A percentile compares a stretch with the other conserved stretches of the same genome.
These are phyloP conservation scores for Eremobia ochroleuca DNA, from an alignment of 2,888 invertebrate species.

Conservation along the genomic window DNA sequence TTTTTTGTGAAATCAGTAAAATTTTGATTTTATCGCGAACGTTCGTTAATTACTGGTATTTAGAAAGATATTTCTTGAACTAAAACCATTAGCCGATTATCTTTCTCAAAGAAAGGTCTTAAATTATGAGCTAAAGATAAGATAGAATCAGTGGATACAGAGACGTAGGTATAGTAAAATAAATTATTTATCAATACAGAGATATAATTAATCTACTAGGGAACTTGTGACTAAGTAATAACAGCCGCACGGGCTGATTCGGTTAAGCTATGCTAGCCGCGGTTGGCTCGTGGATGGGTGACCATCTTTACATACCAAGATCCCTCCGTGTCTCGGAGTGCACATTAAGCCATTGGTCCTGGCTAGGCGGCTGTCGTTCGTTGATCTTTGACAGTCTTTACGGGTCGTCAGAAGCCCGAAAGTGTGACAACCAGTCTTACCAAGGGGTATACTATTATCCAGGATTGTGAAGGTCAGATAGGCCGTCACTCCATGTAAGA, in stretches of 20 bases:
- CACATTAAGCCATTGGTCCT: no score
- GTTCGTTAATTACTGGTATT: constrained; percentile 40
- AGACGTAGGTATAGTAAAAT: no score
- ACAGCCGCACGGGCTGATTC: no score
- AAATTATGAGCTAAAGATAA: constrained; percentile 13
- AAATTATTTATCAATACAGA: constrained; percentile 12
- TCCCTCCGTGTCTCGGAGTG: no score
- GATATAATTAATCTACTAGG: constrained; percentile 4
- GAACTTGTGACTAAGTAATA: not conserved
- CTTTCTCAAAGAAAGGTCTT: constrained; percentile 16
- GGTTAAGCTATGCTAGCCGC: not conserved
- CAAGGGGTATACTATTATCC: no score
- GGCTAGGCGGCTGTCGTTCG: no score
- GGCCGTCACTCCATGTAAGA: not conserved
- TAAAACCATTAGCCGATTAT: constrained; percentile 15
- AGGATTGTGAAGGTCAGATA: not conserved
- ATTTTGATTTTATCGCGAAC: constrained; percentile 34
- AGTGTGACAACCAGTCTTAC: no score
- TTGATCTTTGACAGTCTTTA: no score
- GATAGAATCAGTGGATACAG: not conserved
- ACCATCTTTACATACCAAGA: no score
- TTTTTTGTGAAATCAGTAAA: constrained; percentile 46
- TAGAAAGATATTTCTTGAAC: constrained; percentile 35
- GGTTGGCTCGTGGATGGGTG: no score
- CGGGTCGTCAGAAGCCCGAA: no score